phyloP scores from a whole-genome alignment of 2,113 vertebrate species.

The Larimichthys polyactis region DNA sequence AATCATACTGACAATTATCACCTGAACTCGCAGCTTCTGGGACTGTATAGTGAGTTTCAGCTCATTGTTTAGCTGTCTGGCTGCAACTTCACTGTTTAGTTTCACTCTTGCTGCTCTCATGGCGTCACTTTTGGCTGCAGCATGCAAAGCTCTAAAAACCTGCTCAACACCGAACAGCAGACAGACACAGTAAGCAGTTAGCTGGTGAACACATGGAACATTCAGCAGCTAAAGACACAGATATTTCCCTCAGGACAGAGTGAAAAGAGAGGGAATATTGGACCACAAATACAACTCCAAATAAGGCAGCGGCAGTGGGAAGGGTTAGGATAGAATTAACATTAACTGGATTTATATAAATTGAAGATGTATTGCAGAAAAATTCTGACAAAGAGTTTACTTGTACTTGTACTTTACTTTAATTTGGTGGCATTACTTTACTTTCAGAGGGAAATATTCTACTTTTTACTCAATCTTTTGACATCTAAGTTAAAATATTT shows the following conservation, averaged over 20 bases:
- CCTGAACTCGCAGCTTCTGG: background rate
- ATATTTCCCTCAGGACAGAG: background rate
- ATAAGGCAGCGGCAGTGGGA: background rate
- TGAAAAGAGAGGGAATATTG: background rate
- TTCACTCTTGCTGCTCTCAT: background rate
- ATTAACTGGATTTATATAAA: background rate
- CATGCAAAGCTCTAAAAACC: background rate
- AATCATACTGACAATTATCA: background rate
- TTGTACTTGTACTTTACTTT: too few relatives aligned
- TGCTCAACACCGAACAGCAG: background rate
- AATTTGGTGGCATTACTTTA: background rate
- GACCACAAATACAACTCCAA: background rate
- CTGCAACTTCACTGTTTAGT: background rate
- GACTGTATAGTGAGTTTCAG: background rate
- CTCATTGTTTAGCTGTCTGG: background rate
- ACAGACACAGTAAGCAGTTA: background rate
- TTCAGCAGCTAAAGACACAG: background rate
- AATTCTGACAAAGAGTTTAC: background rate
- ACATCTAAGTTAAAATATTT: too few relatives aligned
- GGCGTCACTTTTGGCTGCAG: background rate
- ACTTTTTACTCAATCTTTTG: background rate
- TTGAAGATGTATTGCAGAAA: background rate
- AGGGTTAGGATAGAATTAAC: background rate
- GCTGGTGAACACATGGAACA: background rate
- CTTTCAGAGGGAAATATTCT: background rate